Percentiles rank a stretch among this genome's conserved stretches.
phyloP scores from a whole-genome alignment of 92 coral and sea anemone genomes.

The Muricea muricata region DNA sequence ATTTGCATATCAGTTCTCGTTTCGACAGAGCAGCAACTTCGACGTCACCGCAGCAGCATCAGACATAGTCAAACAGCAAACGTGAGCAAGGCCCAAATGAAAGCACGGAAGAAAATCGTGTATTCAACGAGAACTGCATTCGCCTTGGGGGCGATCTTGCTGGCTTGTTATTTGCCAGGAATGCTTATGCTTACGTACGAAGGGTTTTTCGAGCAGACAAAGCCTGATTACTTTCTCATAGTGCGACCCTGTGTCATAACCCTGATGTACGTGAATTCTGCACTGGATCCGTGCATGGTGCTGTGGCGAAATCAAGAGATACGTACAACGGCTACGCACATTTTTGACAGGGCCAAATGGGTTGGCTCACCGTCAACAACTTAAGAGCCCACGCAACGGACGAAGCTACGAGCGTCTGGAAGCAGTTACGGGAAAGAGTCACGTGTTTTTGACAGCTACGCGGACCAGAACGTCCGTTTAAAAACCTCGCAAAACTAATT shows the following conservation, averaged over 20 bases:
- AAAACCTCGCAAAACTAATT: too few relatives aligned
- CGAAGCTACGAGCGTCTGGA: too few relatives aligned
- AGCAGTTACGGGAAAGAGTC: too few relatives aligned
- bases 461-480: too few relatives aligned
- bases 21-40: background rate
- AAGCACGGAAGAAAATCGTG: background rate
- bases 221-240: background rate
- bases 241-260: background rate
- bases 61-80: background rate
- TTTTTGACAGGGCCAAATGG: background rate
- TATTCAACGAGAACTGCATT: background rate
- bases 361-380: background rate
- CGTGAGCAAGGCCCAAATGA: background rate
- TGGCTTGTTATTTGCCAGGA: constrained; percentile 16
- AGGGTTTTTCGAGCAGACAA: background rate
- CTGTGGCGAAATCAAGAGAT: constrained; percentile 14
- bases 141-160: background rate
- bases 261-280: background rate
- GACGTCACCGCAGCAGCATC: background rate
- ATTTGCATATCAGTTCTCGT: background rate
- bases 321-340: background rate
- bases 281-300: background rate
- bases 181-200: background rate
- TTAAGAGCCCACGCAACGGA: too few relatives aligned
- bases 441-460: too few relatives aligned